phyloP scores from a whole-genome alignment of 2,113 vertebrate species.

The Coptodon rendalli region DNA sequence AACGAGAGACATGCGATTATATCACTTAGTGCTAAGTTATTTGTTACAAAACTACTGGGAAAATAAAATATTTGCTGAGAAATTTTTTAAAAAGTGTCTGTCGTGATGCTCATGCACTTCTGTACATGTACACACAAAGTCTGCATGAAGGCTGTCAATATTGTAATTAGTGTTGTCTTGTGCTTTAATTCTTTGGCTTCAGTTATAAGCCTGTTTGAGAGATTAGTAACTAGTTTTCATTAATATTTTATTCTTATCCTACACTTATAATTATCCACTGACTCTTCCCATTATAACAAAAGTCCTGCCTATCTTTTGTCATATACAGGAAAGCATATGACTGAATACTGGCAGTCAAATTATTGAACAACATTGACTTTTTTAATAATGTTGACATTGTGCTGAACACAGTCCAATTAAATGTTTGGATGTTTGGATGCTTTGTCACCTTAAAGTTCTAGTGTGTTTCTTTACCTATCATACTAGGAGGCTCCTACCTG shows the following conservation, averaged over 20 bases:
- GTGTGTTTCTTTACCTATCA: not conserved
- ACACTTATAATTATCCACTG: not conserved
- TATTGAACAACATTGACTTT: not conserved
- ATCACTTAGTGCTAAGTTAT: not conserved
- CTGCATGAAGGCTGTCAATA: not conserved
- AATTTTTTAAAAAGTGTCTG: not conserved
- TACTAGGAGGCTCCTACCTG: not conserved
- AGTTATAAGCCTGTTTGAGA: not conserved
- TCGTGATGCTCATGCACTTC: not conserved
- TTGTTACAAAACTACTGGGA: not conserved
- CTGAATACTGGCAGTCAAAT: not conserved
- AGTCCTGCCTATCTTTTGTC: not conserved
- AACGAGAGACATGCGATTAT: not conserved
- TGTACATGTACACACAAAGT: not conserved
- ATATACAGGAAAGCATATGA: not conserved
- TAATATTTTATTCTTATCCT: not conserved
- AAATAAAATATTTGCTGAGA: not conserved
- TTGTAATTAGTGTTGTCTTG: not conserved
- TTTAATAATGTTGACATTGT: not conserved
- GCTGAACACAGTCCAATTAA: not conserved
- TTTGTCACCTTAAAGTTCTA: not conserved
- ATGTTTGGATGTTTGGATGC: not conserved
- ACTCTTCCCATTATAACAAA: not conserved
- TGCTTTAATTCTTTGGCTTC: not conserved
- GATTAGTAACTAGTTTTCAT: not conserved